phyloP scores from a whole-genome alignment of 2,113 vertebrate species.

The Pollachius pollachius region DNA sequence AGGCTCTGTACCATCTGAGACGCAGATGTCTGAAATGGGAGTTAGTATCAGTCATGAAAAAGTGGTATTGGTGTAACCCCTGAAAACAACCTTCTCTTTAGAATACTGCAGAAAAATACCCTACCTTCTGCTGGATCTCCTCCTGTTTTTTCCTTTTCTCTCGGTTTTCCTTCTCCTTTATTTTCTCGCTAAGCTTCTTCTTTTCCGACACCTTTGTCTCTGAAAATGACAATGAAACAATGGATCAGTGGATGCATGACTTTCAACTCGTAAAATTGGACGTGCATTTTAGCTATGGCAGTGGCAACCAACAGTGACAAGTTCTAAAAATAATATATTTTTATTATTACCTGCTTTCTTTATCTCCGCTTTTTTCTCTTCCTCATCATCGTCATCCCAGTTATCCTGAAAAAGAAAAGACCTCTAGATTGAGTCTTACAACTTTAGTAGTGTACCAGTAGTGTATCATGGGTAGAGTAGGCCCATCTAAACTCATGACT shows the following conservation, averaged over 20 bases:
- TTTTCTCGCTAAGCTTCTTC: conserved; percentile 95
- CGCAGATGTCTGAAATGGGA: no score
- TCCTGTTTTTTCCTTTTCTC: conserved; percentile 90
- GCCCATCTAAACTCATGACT: no score
- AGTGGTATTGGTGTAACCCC: no score
- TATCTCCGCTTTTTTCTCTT: conserved; percentile 60
- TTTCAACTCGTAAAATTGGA: background rate
- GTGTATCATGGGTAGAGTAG: no score
- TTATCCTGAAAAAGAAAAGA: conserved; percentile 80
- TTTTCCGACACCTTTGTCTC: conserved; percentile 90
- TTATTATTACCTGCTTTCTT: conserved; percentile 40
- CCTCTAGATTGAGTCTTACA: no score
- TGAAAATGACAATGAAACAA: conserved; percentile 45
- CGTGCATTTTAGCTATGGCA: background rate
- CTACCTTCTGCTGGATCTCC: conserved; percentile 78
- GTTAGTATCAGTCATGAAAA: no score
- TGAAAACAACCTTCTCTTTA: no score
- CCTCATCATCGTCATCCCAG: conserved; percentile 90
- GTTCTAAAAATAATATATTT: background rate
- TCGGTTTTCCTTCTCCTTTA: conserved; percentile 92
- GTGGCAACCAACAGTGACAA: background rate
- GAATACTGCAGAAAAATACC: conserved; percentile 25
- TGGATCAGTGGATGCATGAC: background rate
- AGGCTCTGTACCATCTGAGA: no score
- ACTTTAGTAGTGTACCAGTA: no score